These are phyloP conservation scores for Notoglanidium macrostoma DNA, from an alignment of 2,797 vertebrate genomes.

Conservation along the genomic window DNA sequence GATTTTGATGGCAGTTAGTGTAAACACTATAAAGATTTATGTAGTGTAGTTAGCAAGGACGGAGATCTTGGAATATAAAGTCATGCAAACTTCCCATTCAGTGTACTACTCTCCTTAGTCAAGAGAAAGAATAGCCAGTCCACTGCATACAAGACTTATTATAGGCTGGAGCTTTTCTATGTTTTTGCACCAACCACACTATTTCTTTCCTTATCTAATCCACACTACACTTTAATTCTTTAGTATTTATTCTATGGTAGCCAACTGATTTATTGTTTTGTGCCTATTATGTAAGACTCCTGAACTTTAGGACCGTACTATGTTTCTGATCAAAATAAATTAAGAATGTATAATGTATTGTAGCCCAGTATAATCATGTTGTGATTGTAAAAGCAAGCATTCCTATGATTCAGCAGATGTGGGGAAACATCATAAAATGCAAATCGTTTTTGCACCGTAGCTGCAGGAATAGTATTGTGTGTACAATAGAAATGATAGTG, in stretches of 20 bases:
- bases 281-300: conserved; percentile 46
- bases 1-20: conserved; percentile 2
- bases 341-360: conserved; percentile 56
- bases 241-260: conserved; percentile 58
- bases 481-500: conserved; percentile 46
- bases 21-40: conserved; percentile 8
- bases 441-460: conserved; percentile 49
- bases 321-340: conserved; percentile 45
- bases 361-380: conserved; percentile 54
- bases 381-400: conserved; percentile 51
- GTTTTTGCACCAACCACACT: conserved; percentile 56
- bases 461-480: conserved; percentile 49
- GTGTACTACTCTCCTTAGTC: not conserved
- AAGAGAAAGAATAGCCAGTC: conserved; percentile 1
- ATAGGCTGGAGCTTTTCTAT: conserved; percentile 44
- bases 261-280: conserved; percentile 47
- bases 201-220: conserved; percentile 37
- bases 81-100: not conserved
- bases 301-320: conserved; percentile 36
- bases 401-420: conserved; percentile 47
- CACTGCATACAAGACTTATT: conserved; percentile 29
- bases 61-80: not conserved
- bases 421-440: conserved; percentile 41
- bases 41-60: not conserved
- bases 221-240: conserved; percentile 57